phyloP scores from a whole-genome alignment of 2,888 invertebrate species.

The Caradrina clavipalpis region DNA sequence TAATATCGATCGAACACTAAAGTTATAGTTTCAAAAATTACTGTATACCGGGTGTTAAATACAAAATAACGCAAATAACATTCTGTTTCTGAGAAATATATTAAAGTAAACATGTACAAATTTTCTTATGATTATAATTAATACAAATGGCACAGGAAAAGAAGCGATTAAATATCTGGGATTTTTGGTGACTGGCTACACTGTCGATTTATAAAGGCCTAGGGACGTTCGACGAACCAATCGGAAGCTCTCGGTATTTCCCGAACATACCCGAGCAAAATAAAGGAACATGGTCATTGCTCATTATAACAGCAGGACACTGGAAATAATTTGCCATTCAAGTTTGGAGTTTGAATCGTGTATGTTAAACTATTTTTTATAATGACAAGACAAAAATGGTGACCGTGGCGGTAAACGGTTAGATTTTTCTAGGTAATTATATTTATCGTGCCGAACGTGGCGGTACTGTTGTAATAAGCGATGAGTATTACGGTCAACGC shows the following conservation, averaged over 20 bases:
- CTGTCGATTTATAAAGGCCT: neutral
- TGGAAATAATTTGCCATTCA: too few relatives aligned
- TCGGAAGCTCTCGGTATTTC: neutral
- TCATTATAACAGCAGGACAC: too few relatives aligned
- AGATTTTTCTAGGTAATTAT: too few relatives aligned
- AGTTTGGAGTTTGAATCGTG: too few relatives aligned
- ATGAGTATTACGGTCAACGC: too few relatives aligned
- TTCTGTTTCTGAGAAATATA: conserved; percentile 43
- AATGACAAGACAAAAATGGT: too few relatives aligned
- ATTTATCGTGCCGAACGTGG: too few relatives aligned
- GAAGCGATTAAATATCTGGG: conserved; percentile 55
- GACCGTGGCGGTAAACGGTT: too few relatives aligned
- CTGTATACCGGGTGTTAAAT: conserved; percentile 39
- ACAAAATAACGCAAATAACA: conserved; percentile 49
- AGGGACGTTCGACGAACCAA: neutral
- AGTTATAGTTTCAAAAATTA: conserved; percentile 37
- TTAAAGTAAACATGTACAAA: conserved; percentile 61
- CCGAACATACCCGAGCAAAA: neutral
- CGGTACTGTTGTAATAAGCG: too few relatives aligned
- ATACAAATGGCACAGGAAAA: conserved; percentile 74
- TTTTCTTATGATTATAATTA: conserved; percentile 55
- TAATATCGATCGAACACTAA: conserved; percentile 52
- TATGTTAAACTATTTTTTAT: too few relatives aligned
- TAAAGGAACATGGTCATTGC: too few relatives aligned
- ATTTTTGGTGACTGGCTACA: conserved; percentile 26